Evolutionary conservation across 2,797 vertebrate genomes (phyloP).

Genomic region (Yasuhikotakia modesta): DNA sequence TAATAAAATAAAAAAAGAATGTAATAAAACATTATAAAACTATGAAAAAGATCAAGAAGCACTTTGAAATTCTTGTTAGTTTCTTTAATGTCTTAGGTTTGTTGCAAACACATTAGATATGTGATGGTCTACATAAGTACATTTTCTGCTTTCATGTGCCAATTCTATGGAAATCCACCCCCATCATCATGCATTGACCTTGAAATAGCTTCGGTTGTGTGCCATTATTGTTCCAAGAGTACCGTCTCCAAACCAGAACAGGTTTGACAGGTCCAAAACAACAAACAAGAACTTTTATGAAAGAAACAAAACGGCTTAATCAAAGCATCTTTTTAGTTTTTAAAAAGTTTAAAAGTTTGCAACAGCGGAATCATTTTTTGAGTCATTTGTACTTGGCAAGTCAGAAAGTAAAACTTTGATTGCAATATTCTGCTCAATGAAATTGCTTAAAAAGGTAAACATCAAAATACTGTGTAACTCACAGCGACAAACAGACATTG

Average conservation of each 20-base stretch:
- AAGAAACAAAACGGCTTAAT: constrained; percentile 47
- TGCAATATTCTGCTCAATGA: not conserved
- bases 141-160: not conserved
- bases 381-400: too few relatives aligned
- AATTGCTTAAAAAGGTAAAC: not conserved
- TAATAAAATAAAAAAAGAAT: not conserved
- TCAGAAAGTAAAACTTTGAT: not conserved
- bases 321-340: not conserved
- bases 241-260: constrained; percentile 63
- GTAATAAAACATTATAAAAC: not conserved
- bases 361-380: not conserved
- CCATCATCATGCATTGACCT: constrained; percentile 34
- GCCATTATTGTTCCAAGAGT: constrained; percentile 67
- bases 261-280: constrained; percentile 70
- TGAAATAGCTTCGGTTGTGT: constrained; percentile 48
- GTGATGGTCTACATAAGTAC: constrained; percentile 3
- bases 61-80: too few relatives aligned
- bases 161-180: constrained; percentile 50
- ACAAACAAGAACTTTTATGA: constrained; percentile 54
- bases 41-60: not conserved
- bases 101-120: not conserved
- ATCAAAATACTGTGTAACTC: not conserved
- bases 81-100: not conserved
- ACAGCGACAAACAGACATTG: not conserved
- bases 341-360: not conserved